Percentiles rank a stretch among this genome's conserved stretches.
phyloP scores from a whole-genome alignment of 2,113 vertebrate species.

The Tonatia bakeri region DNA sequence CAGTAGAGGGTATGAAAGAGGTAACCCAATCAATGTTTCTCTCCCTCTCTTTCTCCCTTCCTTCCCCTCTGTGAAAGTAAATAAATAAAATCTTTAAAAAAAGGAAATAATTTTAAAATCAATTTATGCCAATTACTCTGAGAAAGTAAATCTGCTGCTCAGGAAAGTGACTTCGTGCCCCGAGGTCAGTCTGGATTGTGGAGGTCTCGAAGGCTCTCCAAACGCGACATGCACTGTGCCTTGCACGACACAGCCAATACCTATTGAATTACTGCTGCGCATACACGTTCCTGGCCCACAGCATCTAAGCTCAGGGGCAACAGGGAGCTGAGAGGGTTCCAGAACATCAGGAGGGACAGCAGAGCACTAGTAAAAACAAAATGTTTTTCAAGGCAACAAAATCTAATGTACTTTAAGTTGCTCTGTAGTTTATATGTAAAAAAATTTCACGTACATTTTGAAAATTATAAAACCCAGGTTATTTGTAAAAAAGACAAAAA shows the following conservation, averaged over 20 bases:
- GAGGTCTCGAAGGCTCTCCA: not conserved
- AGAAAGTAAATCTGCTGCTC: not conserved
- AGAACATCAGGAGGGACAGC: not conserved
- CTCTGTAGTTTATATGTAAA: not conserved
- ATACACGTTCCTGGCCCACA: not conserved
- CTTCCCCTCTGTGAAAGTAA: too few relatives aligned
- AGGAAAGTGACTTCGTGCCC: not conserved
- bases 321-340: not conserved
- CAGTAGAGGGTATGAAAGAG: too few relatives aligned
- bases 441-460: not conserved
- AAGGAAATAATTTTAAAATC: conserved; percentile 41
- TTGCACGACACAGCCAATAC: not conserved
- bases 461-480: not conserved
- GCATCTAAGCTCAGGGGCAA: not conserved
- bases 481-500: not conserved
- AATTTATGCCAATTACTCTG: not conserved
- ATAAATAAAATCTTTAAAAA: too few relatives aligned
- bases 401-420: not conserved
- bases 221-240: not conserved
- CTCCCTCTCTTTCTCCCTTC: too few relatives aligned
- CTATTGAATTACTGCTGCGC: not conserved
- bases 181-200: not conserved
- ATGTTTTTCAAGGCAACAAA: not conserved
- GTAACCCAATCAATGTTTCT: too few relatives aligned
- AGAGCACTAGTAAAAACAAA: not conserved